Percentiles rank a stretch among this genome's conserved stretches.
These are phyloP conservation scores for Clunio marinus DNA, from an alignment of 2,888 invertebrate genomes.

Conservation along the genomic window DNA sequence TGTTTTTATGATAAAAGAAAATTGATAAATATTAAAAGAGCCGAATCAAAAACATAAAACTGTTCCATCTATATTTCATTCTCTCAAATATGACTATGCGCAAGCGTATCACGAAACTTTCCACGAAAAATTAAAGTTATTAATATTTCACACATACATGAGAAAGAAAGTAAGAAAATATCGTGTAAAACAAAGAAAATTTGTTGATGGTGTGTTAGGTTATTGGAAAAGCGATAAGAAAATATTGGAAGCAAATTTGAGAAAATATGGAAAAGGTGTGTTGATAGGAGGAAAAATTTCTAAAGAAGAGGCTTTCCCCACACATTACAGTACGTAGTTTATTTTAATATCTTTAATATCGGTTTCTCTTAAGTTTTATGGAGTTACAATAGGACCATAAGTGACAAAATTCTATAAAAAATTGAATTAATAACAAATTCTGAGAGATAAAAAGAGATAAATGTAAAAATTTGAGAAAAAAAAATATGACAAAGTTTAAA, in stretches of 20 bases:
- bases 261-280: slow-evolving; percentile 39
- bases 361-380: slow-evolving; percentile 23
- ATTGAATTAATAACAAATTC: not conserved
- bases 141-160: no score
- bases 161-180: not conserved
- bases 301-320: slow-evolving; percentile 38
- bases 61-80: no score
- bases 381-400: slow-evolving; percentile 4
- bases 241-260: slow-evolving; percentile 29
- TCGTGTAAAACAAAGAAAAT: not conserved
- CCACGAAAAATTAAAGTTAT: not conserved
- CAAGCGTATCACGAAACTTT: not conserved
- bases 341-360: slow-evolving; percentile 23
- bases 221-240: slow-evolving; percentile 38
- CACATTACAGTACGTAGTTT: slow-evolving; percentile 37
- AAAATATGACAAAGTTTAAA: not conserved
- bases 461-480: not conserved
- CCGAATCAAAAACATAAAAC: no score
- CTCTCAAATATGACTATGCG: not conserved
- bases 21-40: no score
- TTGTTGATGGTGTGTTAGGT: not conserved
- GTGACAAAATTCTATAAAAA: not conserved
- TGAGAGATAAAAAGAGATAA: not conserved
- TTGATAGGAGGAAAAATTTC: slow-evolving; percentile 38
- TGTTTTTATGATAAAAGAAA: no score